Evolutionary conservation across 2,113 vertebrate species (phyloP), one percentile per base, ranked within the genome.

Genomic region (Hyaena hyaena): DNA sequence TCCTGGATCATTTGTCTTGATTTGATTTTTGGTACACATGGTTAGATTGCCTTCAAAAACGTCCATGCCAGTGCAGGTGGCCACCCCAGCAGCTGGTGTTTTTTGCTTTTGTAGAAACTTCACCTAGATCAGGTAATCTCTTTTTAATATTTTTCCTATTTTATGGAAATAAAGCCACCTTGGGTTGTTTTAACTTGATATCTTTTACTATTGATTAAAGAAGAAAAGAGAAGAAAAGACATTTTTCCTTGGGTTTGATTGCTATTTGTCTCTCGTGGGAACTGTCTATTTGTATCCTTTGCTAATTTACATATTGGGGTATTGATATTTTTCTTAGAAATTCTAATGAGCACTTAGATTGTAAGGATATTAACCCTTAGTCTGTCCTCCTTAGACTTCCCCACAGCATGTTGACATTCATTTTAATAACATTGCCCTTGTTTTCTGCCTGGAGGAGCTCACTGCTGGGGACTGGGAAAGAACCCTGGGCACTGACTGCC

Each of bases 1-100:
- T 79, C 79, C 74, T 28, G 94, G 63, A 15, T 90, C 92, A 83
- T 94, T 95, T 83, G 84, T 94, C 97, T 95, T 92, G 87, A 92
- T 95, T 92, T 83, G 82, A 96, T 80, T 97, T 76, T 55, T 3
- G 45, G 92, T 79, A 43, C 79, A 45, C 45, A 14, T 11, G 33
- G 77, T 50, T 74, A 58, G 87, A 9, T 76, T 0, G 7, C 69
- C 39, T 69, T 61, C 39, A 2, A 39, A 45, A 84, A 24, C 0
- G 48, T 43, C 53, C 39, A 3, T 3, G 10, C 76, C 17, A 1
- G 8, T 1, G 8, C 2, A 7, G 9, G 35, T 16, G 4, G 66
- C 77, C 80, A 9, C 21, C 39, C 4, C 43, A 10, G 0, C 9
- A 7, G 23, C 21, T 5, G 55, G 35, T 0, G 1, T 15, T 2